Conservation (phyloP, 2,888 invertebrate genomes). For the Fragum whitleyi region DNA sequence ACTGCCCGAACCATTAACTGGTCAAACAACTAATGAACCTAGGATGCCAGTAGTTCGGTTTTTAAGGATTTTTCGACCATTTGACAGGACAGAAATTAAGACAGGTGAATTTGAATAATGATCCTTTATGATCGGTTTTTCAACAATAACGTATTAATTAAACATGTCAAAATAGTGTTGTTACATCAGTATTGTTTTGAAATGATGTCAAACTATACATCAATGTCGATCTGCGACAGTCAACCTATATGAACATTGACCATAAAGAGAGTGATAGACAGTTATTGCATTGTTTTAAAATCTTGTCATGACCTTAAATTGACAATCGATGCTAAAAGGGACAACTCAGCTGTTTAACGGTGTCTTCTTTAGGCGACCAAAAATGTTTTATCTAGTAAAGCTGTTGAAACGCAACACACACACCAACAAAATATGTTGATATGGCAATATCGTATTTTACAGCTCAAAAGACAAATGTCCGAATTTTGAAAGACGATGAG, state of each 20-base stretch:
- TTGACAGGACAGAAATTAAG: slow-evolving; percentile 37
- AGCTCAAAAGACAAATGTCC: no score
- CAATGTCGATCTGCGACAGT: slow-evolving; percentile 25
- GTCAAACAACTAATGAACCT: no score
- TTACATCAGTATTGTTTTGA: slow-evolving; percentile 23
- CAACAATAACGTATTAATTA: slow-evolving; percentile 25
- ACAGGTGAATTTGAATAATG: slow-evolving; percentile 60
- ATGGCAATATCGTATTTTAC: no score
- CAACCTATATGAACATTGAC: slow-evolving; percentile 16
- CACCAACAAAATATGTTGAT: no score
- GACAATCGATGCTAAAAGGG: slow-evolving; percentile 6
- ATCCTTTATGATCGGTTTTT: slow-evolving; percentile 17
- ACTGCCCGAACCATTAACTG: no score
- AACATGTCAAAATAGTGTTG: neutral
- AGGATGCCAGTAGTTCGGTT: no score
- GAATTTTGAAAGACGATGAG: no score
- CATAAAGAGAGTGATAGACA: slow-evolving; percentile 26
- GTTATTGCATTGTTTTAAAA: slow-evolving; percentile 17
- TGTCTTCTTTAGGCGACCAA: no score
- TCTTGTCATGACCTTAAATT: slow-evolving; percentile 6
- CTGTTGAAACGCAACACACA: no score
- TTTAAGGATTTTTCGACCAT: slow-evolving; percentile 9
- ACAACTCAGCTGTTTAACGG: neutral
- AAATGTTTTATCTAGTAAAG: no score
- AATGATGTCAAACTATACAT: slow-evolving; percentile 8